Percentiles rank a stretch among this genome's conserved stretches.
Conservation (phyloP, 2,113 vertebrate genomes). For the Plecotus auritus region DNA sequence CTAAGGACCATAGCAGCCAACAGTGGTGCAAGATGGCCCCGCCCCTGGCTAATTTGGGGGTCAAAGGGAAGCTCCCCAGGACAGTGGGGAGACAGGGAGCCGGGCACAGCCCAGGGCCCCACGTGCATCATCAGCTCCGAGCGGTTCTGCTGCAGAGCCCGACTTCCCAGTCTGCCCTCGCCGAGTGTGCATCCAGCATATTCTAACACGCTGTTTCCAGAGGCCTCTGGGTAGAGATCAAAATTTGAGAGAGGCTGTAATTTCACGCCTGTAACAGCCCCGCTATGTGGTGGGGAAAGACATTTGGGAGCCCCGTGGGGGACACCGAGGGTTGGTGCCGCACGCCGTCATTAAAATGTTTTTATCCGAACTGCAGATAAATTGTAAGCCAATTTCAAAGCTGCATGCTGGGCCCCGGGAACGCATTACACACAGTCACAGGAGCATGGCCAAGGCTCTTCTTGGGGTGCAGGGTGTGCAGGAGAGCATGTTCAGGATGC, state of each 20-base stretch:
- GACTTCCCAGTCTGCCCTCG: fast-evolving
- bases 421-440: background rate
- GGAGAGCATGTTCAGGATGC: background rate
- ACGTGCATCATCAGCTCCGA: fast-evolving
- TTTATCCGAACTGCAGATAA: constrained; percentile 48
- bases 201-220: background rate
- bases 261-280: constrained; percentile 50
- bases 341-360: constrained; percentile 61
- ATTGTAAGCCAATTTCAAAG: constrained; percentile 59
- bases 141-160: fast-evolving
- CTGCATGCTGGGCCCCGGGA: background rate
- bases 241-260: background rate
- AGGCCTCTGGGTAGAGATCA: constrained; percentile 38
- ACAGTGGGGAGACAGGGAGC: background rate
- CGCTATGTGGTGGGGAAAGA: constrained; percentile 2
- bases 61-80: background rate
- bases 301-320: constrained; percentile 51
- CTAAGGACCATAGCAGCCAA: no score
- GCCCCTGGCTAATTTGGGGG: background rate
- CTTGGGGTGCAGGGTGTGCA: background rate
- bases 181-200: background rate
- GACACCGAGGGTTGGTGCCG: background rate
- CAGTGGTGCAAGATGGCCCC: no score
- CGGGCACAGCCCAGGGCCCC: fast-evolving
- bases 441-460: background rate